These are phyloP conservation scores for Apotomis betuletana DNA, from an alignment of 2,888 invertebrate genomes.

Conservation along the genomic window DNA sequence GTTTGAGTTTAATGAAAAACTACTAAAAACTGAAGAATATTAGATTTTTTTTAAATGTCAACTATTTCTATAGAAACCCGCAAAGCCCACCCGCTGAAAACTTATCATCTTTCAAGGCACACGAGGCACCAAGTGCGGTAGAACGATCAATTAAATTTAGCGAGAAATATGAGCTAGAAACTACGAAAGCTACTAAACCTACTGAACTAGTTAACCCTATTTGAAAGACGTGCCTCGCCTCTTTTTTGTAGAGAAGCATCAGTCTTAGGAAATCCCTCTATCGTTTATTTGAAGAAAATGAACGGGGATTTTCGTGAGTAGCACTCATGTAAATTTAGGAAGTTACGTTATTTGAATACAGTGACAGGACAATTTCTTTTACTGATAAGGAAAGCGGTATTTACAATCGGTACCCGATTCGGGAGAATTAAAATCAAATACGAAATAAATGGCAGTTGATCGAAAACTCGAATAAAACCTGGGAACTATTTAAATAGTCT, in stretches of 20 bases:
- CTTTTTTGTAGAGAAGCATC: slow-evolving; percentile 26
- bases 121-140: background rate
- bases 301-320: slow-evolving; percentile 11
- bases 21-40: too few species aligned
- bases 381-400: background rate
- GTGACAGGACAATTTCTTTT: slow-evolving; percentile 1
- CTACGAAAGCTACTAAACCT: slow-evolving; percentile 21
- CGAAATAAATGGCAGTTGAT: too few species aligned
- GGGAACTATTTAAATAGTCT: too few species aligned
- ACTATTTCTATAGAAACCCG: too few species aligned
- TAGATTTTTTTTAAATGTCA: too few species aligned
- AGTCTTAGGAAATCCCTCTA: slow-evolving; percentile 34
- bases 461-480: too few species aligned
- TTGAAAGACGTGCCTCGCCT: slow-evolving; percentile 34
- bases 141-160: slow-evolving; percentile 11
- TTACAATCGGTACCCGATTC: background rate
- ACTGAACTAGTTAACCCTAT: slow-evolving; percentile 37
- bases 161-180: slow-evolving; percentile 12
- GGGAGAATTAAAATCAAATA: too few species aligned
- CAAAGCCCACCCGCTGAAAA: background rate
- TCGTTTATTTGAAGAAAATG: slow-evolving; percentile 36
- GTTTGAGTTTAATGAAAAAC: too few species aligned
- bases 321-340: slow-evolving; percentile 31
- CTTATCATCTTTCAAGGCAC: slow-evolving; percentile 16
- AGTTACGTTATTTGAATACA: slow-evolving; percentile 26